Base-by-base conservation (phyloP, 2,113 vertebrate genomes). In the Lanius ludovicianus region DNA sequence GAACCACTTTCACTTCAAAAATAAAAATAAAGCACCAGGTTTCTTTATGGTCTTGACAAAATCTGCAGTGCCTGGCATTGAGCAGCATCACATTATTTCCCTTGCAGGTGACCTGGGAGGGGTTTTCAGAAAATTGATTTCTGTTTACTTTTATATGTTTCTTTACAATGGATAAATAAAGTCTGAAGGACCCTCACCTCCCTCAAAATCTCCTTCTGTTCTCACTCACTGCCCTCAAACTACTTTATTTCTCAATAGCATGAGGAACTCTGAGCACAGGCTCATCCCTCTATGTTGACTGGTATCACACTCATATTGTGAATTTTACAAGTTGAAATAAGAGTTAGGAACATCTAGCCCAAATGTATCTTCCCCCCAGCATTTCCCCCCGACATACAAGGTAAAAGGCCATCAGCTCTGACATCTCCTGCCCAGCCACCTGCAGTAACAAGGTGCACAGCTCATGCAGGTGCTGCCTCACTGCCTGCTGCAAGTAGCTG, bases 1-100 rank as follows among this genome's bases (percentile, higher is more conserved):
- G 96, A 96, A 93, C 92, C 92, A 87, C 86, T 92, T 89, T 84
- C 76, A 94, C 93, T 94, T 97, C 90, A 97, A 94, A 95, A 96
- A 96, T 78, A 91, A 94, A 95, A 91, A 94, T 83, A 90, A 91
- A 97, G 56, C 68, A 1, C 37, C 53, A 35, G 56, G 37, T 88
- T 92, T 77, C 91, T 93, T 93, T 90, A 65, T 75, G 60, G 69
- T 82, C 83, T 71, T 71, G 42, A 95, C 77, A 94, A 96, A 95
- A 73, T 87, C 73, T 55, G 44, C 62, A 81, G 86, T 25, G 85
- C 52, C 11, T 63, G 55, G 73, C 88, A 82, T 39, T 87, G 88
- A 95, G 69, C 68, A 84, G 41, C 73, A 83, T 68, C 86, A 93
- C 52, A 71, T 88, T 88, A 64, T 81, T 84, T 95, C 82, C 63